phyloP scores from a whole-genome alignment of 2,888 invertebrate species.

The Drosophila antonietae region DNA sequence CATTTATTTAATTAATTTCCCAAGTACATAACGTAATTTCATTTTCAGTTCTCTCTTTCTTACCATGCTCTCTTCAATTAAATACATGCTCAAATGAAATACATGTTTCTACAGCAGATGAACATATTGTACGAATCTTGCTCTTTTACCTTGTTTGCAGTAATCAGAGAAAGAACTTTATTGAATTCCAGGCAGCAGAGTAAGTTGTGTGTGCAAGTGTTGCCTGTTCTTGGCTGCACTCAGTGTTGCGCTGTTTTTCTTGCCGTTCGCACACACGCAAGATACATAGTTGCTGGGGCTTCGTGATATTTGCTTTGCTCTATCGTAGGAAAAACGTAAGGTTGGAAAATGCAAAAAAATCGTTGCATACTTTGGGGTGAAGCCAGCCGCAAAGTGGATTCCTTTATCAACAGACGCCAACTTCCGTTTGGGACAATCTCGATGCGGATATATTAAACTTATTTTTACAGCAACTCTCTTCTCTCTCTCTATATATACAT shows the following conservation, averaged over 20 bases:
- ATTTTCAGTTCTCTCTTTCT: not conserved
- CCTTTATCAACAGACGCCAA: slow-evolving; percentile 58
- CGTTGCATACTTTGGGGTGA: slow-evolving; percentile 56
- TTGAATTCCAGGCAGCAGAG: slow-evolving; percentile 56
- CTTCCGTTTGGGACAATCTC: slow-evolving; percentile 55
- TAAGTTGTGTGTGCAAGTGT: slow-evolving; percentile 37
- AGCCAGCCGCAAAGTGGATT: slow-evolving; percentile 66
- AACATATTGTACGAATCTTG: not conserved
- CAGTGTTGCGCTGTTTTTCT: slow-evolving; percentile 36
- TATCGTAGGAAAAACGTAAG: slow-evolving; percentile 6
- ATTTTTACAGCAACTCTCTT: slow-evolving; percentile 64
- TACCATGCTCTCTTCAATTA: not conserved
- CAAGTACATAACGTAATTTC: too few relatives aligned
- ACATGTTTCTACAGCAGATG: not conserved
- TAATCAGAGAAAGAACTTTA: slow-evolving; percentile 64
- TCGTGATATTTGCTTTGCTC: slow-evolving; percentile 56
- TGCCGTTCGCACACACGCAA: slow-evolving; percentile 27
- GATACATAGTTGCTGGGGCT: slow-evolving; percentile 9
- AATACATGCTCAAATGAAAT: not conserved
- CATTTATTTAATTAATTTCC: too few relatives aligned
- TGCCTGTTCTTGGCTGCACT: slow-evolving; percentile 23
- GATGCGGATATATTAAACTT: slow-evolving; percentile 78
- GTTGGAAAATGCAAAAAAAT: slow-evolving; percentile 28
- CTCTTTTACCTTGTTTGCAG: slow-evolving; percentile 27
- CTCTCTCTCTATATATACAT: not conserved